Conservation (phyloP, 2,113 vertebrate genomes). For the Himantopus leucocephalus region DNA sequence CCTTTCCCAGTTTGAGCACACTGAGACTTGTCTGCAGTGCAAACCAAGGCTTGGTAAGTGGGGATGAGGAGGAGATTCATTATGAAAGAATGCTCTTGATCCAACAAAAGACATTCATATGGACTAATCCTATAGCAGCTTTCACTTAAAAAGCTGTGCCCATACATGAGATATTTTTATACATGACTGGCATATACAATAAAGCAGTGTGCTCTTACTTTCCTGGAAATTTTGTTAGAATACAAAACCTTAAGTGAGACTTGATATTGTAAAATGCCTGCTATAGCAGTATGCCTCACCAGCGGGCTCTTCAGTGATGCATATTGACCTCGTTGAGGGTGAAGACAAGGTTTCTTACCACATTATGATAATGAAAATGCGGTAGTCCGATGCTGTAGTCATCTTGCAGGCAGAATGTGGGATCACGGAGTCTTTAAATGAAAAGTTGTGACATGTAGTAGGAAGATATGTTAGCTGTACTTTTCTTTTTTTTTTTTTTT, state of each 20-base stretch:
- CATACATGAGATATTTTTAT: fast-evolving
- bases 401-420: not conserved
- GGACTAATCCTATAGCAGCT: not conserved
- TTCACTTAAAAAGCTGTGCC: not conserved
- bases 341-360: not conserved
- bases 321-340: not conserved
- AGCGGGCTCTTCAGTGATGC: not conserved
- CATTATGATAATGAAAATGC: not conserved
- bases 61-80: not conserved
- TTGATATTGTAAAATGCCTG: not conserved
- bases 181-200: fast-evolving
- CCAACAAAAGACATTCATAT: not conserved
- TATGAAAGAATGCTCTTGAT: not conserved
- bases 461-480: not conserved
- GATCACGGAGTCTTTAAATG: not conserved
- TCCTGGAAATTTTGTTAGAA: not conserved
- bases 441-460: not conserved
- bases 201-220: not conserved
- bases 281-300: not conserved
- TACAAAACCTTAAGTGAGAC: not conserved
- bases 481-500: not conserved
- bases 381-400: not conserved
- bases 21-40: not conserved
- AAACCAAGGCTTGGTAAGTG: not conserved
- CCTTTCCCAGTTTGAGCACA: not conserved